A percentile compares a stretch with the other conserved stretches of the same genome.
Evolutionary conservation across 2,797 vertebrate species (phyloP).

Genomic region (Falco columbarius): DNA sequence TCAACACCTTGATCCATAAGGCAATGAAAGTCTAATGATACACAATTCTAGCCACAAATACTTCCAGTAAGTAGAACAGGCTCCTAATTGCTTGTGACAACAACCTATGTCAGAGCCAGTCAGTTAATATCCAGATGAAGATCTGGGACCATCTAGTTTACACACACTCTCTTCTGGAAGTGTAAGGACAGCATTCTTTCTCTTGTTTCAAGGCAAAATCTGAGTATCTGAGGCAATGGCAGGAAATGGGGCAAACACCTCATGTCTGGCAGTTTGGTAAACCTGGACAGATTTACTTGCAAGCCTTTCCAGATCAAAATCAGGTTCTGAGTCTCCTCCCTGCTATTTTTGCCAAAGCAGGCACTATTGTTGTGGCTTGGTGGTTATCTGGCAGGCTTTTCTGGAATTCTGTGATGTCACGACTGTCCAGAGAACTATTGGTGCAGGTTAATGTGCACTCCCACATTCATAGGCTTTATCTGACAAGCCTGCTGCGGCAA

Average conservation of each 20-base stretch:
- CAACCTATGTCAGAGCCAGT: accelerated
- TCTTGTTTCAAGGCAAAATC: background rate
- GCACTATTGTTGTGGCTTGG: background rate
- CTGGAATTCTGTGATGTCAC: background rate
- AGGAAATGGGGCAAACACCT: background rate
- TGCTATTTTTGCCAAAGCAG: background rate
- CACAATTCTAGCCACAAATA: background rate
- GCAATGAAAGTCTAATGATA: background rate
- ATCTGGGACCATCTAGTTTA: background rate
- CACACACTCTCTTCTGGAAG: background rate
- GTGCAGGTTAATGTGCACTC: background rate
- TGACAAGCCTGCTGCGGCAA: too few species aligned
- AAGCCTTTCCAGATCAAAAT: background rate
- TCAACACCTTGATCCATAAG: background rate
- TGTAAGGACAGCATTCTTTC: background rate
- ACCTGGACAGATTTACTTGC: background rate
- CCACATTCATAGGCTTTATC: too few species aligned
- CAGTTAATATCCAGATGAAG: background rate
- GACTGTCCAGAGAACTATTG: background rate
- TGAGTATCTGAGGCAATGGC: background rate
- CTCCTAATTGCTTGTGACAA: background rate
- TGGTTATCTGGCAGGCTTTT: background rate
- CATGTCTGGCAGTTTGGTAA: background rate
- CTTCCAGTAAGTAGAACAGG: background rate
- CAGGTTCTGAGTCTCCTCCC: background rate